Base-by-base conservation (phyloP, 1,140 invertebrate genomes). In the Nasonia vitripennis region DNA sequence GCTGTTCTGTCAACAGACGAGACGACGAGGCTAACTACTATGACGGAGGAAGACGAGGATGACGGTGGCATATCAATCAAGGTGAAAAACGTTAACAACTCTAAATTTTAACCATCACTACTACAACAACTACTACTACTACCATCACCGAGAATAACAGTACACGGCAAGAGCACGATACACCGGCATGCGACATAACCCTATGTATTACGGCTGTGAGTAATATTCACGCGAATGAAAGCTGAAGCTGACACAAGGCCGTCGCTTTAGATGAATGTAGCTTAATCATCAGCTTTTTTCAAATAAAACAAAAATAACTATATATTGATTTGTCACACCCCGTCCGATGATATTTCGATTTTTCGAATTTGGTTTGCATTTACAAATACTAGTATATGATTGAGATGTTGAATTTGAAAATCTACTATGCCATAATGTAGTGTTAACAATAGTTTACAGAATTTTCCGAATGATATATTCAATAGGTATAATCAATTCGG, bases 61-160 rank as follows among this genome's bases (percentile, higher is more conserved):
- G 94, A 94, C 88, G 93, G 93, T 91, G 93, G 93, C 48, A 94
- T 95, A 77, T 95, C 94, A 67, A 95, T 95, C 88, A 94, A 95
- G 93, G 94, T 95, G 91, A 94, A 90, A 90, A 89, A 90, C 85
- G 90, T 92, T 89, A 92, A 91, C 91, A 91, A 92, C 90, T 92
- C 91, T 90, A 91, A 93, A 92, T 90, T 92, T 89, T 92, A 92
- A 91, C 86, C 88, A 90, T 41, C 51, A 89, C 84, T 85, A 86
- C 37, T 31, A 80, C 78, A 41, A 78, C 77, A 78, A 78, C 37
- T 62, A 78, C 75, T 78, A 45, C 74, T 80, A 89, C 86, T 85
- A 78, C 77, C 89, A 81, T 51, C 83, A 89, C 70, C 83, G 89
- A 86, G 86, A 62, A 89, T 89, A 88, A 91, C 88, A 88, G 90